Conservation (phyloP, 2,888 invertebrate species). For the Synanthedon andrenaeformis region DNA sequence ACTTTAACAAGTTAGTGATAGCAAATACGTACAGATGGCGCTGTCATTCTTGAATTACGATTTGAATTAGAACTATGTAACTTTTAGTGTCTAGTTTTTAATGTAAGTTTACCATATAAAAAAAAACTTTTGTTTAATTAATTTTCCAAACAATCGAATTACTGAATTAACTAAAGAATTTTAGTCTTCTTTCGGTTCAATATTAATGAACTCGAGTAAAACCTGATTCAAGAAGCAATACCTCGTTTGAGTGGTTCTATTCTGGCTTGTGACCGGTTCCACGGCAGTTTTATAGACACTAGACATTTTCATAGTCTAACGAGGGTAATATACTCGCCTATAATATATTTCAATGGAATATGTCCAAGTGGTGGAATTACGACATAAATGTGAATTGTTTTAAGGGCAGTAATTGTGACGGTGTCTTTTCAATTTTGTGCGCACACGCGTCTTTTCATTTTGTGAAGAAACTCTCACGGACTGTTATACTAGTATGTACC, state of each 20-base stretch:
- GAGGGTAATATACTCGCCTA: constrained; percentile 4
- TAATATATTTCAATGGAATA: no score
- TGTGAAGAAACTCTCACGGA: no score
- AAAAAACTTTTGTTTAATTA: no score
- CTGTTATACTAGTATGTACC: no score
- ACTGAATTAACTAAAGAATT: not conserved
- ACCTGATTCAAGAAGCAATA: constrained; percentile 8
- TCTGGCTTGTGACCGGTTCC: constrained; percentile 22
- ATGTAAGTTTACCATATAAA: no score
- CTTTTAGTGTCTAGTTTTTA: no score
- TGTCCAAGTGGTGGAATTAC: no score
- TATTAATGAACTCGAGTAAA: constrained; percentile 4
- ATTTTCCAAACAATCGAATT: no score
- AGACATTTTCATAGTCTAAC: constrained; percentile 17
- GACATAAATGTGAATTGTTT: no score
- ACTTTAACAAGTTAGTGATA: not conserved
- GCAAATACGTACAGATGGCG: constrained; percentile 1
- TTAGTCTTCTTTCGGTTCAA: not conserved
- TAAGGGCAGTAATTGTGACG: no score
- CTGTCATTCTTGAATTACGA: not conserved
- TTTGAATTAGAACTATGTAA: constrained; percentile 12
- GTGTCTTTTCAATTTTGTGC: no score
- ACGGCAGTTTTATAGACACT: constrained; percentile 17
- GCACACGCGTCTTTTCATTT: no score
- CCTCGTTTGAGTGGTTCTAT: constrained; percentile 9